These are phyloP conservation scores for Morbakka virulenta DNA, from an alignment of 30 jellyfish, hydroid and myxozoan genomes.

Conservation along the genomic window DNA sequence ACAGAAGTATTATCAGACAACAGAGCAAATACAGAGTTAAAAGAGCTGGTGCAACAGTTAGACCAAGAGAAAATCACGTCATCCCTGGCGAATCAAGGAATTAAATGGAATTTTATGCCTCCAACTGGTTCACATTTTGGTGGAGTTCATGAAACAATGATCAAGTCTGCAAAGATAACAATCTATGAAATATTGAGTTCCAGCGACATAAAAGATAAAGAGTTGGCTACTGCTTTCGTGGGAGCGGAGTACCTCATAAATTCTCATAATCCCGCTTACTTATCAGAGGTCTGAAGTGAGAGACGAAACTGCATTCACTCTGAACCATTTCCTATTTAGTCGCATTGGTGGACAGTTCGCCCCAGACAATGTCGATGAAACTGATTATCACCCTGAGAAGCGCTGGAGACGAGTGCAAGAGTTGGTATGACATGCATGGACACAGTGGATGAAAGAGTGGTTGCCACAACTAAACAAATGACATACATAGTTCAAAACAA, in stretches of 20 bases:
- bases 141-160: conserved; percentile 33
- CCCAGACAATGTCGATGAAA: too few relatives aligned
- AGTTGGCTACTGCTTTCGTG: conserved; percentile 24
- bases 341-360: conserved; percentile 29
- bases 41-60: conserved; percentile 19
- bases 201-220: conserved; percentile 29
- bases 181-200: conserved; percentile 11
- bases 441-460: too few relatives aligned
- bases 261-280: conserved; percentile 33
- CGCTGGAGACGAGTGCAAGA: conserved; percentile 12
- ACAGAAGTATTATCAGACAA: conserved; percentile 24
- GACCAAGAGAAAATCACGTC: conserved; percentile 10
- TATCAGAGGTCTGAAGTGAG: conserved; percentile 30
- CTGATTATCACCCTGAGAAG: background rate
- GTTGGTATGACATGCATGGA: too few relatives aligned
- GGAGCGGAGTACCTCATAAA: conserved; percentile 42
- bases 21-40: conserved; percentile 45
- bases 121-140: conserved; percentile 54
- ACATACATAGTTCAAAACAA: background rate
- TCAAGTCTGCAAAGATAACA: conserved; percentile 44
- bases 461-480: background rate
- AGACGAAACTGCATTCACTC: conserved; percentile 36
- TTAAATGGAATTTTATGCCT: too few relatives aligned
- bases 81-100: too few relatives aligned
- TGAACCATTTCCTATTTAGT: conserved; percentile 40